These are phyloP conservation scores for Siniperca knerii DNA, from an alignment of 2,113 vertebrate genomes.

Conservation along the genomic window DNA sequence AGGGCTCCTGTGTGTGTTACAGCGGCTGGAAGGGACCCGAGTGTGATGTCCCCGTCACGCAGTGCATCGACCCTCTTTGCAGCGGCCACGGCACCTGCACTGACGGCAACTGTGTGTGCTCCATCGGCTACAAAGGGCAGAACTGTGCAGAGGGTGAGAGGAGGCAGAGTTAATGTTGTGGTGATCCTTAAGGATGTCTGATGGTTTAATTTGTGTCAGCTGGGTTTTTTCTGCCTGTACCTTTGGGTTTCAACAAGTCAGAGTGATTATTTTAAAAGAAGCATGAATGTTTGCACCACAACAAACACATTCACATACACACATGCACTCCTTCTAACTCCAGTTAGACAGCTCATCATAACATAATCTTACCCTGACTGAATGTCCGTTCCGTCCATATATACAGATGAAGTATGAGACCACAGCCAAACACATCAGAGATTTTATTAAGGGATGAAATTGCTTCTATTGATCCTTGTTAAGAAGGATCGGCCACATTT, in stretches of 20 bases:
- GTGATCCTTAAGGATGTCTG: constrained; percentile 7
- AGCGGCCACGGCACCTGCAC: constrained; percentile 95
- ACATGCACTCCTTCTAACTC: constrained; percentile 14
- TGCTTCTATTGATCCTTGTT: constrained; percentile 85
- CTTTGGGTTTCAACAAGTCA: neutral
- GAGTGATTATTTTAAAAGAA: constrained; percentile 18
- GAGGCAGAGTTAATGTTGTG: neutral
- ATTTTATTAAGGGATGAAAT: constrained; percentile 84
- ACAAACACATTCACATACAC: constrained; percentile 19
- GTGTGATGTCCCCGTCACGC: constrained; percentile 93
- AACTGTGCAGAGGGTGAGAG: constrained; percentile 94
- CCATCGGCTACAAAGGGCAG: constrained; percentile 94
- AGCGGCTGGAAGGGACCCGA: constrained; percentile 98
- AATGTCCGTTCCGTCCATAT: constrained; percentile 42
- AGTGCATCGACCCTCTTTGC: constrained; percentile 96
- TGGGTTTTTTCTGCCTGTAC: neutral
- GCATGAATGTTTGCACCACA: constrained; percentile 21
- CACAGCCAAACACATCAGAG: constrained; percentile 68
- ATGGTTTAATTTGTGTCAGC: constrained; percentile 9
- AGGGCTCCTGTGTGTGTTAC: constrained; percentile 97
- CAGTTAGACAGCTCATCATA: constrained; percentile 51
- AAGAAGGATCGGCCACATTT: constrained; percentile 79
- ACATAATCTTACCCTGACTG: constrained; percentile 56
- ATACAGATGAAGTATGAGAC: constrained; percentile 62
- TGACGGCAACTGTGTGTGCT: constrained; percentile 94